Conservation (phyloP, 1,140 invertebrate genomes). For the Zaprionus taronus region DNA sequence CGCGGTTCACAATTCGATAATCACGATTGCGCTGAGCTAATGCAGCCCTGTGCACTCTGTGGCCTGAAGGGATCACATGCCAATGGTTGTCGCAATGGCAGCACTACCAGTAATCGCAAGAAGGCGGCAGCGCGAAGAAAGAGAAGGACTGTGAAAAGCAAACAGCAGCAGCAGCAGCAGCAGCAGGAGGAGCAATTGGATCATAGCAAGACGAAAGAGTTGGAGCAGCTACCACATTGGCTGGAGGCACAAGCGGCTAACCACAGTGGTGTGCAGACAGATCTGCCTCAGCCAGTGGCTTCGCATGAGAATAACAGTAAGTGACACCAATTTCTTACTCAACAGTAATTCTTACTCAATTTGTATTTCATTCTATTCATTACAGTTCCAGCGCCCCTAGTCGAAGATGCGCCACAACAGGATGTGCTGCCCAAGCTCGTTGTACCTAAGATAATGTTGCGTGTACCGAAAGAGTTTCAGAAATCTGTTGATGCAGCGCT, state of each 20-base stretch:
- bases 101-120: constrained; percentile 29
- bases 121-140: constrained; percentile 17
- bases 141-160: constrained; percentile 16
- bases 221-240: constrained; percentile 14
- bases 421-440: constrained; percentile 63
- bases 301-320: constrained; percentile 21
- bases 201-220: neutral
- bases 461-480: constrained; percentile 85
- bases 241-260: neutral
- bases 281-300: neutral
- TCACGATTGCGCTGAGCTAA: constrained; percentile 87
- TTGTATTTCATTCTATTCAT: neutral
- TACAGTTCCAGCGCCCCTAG: constrained; percentile 58
- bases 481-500: constrained; percentile 80
- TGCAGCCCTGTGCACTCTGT: constrained; percentile 72
- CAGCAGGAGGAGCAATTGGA: neutral
- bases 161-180: neutral
- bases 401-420: constrained; percentile 16
- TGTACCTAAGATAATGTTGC: constrained; percentile 86
- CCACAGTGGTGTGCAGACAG: neutral
- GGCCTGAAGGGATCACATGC: constrained; percentile 64
- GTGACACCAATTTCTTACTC: neutral
- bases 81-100: constrained; percentile 65
- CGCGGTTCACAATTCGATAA: constrained; percentile 90
- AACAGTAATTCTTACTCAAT: neutral